Evolutionary conservation across 2,797 vertebrate species (phyloP).

Genomic region (Chrysocyon brachyurus): DNA sequence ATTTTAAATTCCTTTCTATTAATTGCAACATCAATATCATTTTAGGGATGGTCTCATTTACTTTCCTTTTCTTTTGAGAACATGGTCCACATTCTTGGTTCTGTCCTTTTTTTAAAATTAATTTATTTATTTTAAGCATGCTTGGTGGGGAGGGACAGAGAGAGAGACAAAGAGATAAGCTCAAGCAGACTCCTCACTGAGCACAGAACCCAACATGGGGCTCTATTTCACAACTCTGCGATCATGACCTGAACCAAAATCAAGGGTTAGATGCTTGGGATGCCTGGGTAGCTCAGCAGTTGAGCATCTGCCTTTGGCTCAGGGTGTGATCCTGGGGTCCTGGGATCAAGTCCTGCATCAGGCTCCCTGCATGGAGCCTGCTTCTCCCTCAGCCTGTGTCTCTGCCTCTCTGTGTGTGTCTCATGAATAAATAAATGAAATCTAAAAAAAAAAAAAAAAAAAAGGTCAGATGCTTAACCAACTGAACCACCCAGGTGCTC

Average conservation of each 20-base stretch:
- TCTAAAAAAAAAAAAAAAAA: background rate
- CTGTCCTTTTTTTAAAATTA: background rate
- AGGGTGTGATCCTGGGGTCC: too few relatives aligned
- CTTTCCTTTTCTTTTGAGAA: background rate
- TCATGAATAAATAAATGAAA: too few relatives aligned
- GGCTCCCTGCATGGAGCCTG: too few relatives aligned
- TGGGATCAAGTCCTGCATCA: too few relatives aligned
- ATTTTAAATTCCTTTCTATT: background rate
- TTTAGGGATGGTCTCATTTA: background rate
- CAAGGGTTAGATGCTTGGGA: background rate
- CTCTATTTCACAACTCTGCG: background rate
- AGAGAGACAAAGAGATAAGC: background rate
- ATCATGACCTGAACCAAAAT: background rate
- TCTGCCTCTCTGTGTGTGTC: too few relatives aligned
- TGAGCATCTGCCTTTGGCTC: too few relatives aligned
- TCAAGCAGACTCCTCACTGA: background rate
- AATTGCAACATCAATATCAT: background rate
- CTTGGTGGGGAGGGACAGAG: background rate
- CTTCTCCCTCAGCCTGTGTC: too few relatives aligned
- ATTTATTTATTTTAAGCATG: background rate
- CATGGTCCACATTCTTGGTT: background rate
- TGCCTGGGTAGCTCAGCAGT: too few relatives aligned
- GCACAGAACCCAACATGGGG: background rate
- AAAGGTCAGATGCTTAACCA: background rate
- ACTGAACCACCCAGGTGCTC: background rate